Evolutionary conservation across 2,797 vertebrate genomes (phyloP).

Genomic region (Halcyon leucocephala): DNA sequence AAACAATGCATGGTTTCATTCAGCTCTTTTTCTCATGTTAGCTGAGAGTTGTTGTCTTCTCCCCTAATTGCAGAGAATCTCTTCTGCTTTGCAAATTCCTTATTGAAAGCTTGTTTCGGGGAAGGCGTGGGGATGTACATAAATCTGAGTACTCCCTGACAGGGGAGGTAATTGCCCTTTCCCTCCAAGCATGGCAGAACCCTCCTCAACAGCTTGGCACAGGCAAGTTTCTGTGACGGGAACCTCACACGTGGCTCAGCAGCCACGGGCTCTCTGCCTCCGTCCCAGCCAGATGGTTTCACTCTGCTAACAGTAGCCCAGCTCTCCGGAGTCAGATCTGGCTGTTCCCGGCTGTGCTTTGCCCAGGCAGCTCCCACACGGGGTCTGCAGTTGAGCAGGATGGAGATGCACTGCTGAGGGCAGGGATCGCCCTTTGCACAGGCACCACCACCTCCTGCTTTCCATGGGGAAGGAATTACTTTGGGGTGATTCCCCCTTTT

Average conservation of each 20-base stretch:
- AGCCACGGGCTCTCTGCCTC: neutral
- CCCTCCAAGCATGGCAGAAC: constrained; percentile 33
- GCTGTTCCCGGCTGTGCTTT: fast-evolving
- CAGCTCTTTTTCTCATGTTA: neutral
- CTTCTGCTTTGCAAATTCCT: constrained; percentile 34
- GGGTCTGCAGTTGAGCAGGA: fast-evolving
- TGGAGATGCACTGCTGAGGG: fast-evolving
- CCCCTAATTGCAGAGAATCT: constrained; percentile 34
- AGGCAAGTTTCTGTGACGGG: neutral
- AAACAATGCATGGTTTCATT: constrained; percentile 35
- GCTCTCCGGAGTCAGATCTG: neutral
- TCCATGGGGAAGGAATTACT: fast-evolving
- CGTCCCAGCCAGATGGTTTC: neutral
- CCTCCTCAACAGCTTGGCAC: neutral
- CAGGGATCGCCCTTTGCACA: neutral
- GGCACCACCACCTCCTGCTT: neutral
- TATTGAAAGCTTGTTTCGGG: neutral
- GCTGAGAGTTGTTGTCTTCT: constrained; percentile 56
- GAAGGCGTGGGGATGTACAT: neutral
- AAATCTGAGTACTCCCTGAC: constrained; percentile 15
- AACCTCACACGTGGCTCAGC: neutral
- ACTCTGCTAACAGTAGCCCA: neutral
- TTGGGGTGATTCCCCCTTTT: neutral
- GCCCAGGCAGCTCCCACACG: neutral
- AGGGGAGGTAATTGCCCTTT: constrained; percentile 36